These are phyloP conservation scores for Halichoeres trimaculatus DNA, from an alignment of 2,113 vertebrate genomes.

Conservation along the genomic window DNA sequence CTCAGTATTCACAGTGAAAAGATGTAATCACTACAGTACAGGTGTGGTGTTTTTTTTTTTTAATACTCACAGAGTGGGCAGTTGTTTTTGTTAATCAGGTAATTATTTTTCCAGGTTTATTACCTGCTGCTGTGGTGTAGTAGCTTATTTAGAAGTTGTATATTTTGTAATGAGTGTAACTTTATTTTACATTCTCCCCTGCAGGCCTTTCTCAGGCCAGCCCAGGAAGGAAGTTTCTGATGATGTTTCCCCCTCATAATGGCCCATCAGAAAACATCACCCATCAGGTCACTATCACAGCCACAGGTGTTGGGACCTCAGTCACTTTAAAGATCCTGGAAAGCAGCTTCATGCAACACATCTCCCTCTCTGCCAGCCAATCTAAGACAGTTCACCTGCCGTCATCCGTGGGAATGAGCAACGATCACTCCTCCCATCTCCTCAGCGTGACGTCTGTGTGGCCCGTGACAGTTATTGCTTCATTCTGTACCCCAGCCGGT, in stretches of 20 bases:
- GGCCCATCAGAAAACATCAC: constrained; percentile 29
- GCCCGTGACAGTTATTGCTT: constrained; percentile 25
- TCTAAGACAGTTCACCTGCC: constrained; percentile 28
- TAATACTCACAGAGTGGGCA: constrained; percentile 8
- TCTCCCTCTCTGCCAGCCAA: constrained; percentile 31
- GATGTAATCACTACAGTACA: constrained; percentile 5
- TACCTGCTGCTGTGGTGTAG: constrained; percentile 4
- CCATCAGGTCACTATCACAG: constrained; percentile 20
- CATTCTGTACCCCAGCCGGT: constrained; percentile 29
- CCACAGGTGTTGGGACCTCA: constrained; percentile 20
- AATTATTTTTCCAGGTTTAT: not conserved
- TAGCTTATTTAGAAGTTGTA: constrained; percentile 14
- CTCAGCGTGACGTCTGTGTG: constrained; percentile 19
- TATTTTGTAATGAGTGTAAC: constrained; percentile 13
- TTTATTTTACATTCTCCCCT: constrained; percentile 18
- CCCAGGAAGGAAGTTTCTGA: constrained; percentile 35
- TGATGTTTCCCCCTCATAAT: constrained; percentile 48
- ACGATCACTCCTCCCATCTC: constrained; percentile 17
- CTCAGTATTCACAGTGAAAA: constrained; percentile 6
- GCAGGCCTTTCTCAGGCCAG: constrained; percentile 37
- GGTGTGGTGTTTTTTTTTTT: constrained; percentile 12
- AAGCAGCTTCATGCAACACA: constrained; percentile 16
- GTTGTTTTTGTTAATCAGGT: constrained; percentile 15
- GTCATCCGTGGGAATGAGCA: constrained; percentile 11
- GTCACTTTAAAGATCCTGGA: constrained; percentile 38